Evolutionary conservation across 30 jellyfish, hydroid and myxozoan genomes (phyloP), one percentile per base, ranked within the genome.

Genomic region (Hydractinia echinata): DNA sequence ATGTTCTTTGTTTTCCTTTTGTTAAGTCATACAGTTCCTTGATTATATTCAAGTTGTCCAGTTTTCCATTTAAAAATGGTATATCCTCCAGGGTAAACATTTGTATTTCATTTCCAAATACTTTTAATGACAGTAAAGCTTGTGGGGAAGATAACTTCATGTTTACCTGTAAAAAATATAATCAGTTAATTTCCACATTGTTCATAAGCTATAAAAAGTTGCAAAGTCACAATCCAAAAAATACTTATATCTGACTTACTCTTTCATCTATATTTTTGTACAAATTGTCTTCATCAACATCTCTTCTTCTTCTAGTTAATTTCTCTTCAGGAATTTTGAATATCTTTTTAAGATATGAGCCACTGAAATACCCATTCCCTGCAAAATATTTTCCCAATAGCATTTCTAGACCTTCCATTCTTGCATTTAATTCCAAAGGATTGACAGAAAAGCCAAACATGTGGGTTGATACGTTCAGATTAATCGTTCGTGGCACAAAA

Each of bases 371-470:
- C 21, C 96, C 98, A 50, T 81, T 67, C 5, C 69, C 84, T 16
- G 84, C 91, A 54, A 92, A 55, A 19, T 77, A 58, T 51, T 85
- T 85, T 13, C 81, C 85, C 18, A 84, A 60, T 5, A 71, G 76
- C 10, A 54, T 60, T 67, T 93, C 99, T 50, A 93, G 55, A 48
- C 99, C 99, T 79, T 93, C 99, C 87, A 85, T 81, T 76, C 99
- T 84, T 52, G 92, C 95, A 67, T 84, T 78, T 6, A 93, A 54
- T 61, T 85, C 95, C 15, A 93, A 13, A 54, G 89, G 73, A 79
- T 93, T 86, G 76, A 93, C 84, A 7, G 99, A 82, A 66, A 66
- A 84, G 58, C 99, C 99, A 50, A 93, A 72, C 55, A 89, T 77
- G 61, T 87, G 95, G 10, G 90, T 66, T 10, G 85, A 61, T 20